phyloP scores from a whole-genome alignment of 1,140 invertebrate genomes.

The Agrypnia vestita region DNA sequence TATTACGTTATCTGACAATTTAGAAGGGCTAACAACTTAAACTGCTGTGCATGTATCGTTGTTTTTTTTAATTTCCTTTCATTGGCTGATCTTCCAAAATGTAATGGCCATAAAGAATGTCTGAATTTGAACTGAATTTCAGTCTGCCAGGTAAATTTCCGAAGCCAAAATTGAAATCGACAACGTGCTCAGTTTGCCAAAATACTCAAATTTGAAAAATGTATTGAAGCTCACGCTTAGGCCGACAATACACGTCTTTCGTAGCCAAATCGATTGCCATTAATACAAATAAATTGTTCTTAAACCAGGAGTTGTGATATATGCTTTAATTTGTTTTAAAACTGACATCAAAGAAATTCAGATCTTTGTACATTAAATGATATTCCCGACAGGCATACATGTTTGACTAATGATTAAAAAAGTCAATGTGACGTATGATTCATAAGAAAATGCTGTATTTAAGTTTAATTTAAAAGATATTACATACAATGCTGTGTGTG shows the following conservation, averaged over 20 bases:
- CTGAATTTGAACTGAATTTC: constrained; percentile 8
- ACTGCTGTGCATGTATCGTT: too few relatives aligned
- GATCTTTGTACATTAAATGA: too few relatives aligned
- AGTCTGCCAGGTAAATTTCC: not conserved
- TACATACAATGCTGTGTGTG: too few relatives aligned
- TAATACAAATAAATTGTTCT: constrained; percentile 19
- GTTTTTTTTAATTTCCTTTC: too few relatives aligned
- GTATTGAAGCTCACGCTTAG: not conserved
- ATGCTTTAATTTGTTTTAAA: constrained; percentile 21
- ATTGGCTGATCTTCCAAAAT: constrained; percentile 16
- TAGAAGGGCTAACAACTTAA: too few relatives aligned
- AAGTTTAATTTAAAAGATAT: too few relatives aligned
- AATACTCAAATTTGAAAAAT: constrained; percentile 7
- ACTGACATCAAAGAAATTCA: not conserved
- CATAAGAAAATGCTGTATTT: too few relatives aligned
- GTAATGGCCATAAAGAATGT: not conserved
- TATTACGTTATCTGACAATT: too few relatives aligned
- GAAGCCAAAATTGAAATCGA: constrained; percentile 5
- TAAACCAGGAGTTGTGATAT: constrained; percentile 23
- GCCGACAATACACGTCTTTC: not conserved
- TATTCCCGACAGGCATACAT: too few relatives aligned
- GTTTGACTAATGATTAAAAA: too few relatives aligned
- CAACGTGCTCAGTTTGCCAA: not conserved
- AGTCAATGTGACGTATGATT: too few relatives aligned
- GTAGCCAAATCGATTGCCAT: not conserved